Conservation (phyloP, 1,140 invertebrate genomes). For the Eciton burchellii region DNA sequence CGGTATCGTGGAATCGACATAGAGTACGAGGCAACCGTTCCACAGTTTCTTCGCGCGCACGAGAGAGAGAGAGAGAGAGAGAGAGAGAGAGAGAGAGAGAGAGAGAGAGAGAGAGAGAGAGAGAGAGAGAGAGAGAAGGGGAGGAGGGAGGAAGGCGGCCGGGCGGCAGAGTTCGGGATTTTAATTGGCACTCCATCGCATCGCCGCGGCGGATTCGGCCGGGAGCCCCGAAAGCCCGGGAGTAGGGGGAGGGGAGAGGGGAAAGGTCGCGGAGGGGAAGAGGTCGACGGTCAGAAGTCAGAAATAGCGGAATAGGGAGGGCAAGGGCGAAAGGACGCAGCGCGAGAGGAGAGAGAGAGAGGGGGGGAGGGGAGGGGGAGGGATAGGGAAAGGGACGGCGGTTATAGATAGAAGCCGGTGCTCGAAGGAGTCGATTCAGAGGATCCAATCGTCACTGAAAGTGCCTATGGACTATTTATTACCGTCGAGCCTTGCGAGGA, state of each 20-base stretch:
- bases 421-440: conserved; percentile 24
- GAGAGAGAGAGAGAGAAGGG: no score
- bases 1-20: not conserved
- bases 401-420: conserved; percentile 17
- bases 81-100: no score
- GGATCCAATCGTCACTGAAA: conserved; percentile 39
- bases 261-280: not conserved
- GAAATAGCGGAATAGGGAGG: conserved; percentile 10
- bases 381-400: not conserved
- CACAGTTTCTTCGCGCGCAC: no score
- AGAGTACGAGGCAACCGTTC: not conserved
- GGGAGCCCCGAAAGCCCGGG: not conserved
- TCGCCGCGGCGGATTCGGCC: not conserved
- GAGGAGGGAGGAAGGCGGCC: not conserved
- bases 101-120: no score
- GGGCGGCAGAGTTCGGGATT: conserved; percentile 1
- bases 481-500: not conserved
- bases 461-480: conserved; percentile 29
- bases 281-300: no score
- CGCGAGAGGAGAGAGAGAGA: not conserved
- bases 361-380: no score
- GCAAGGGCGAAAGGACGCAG: not conserved
- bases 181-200: conserved; percentile 36
- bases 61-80: no score
- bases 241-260: not conserved